Base-by-base conservation (phyloP, 1,140 invertebrate species). In the Lutraria rhynchaena region DNA sequence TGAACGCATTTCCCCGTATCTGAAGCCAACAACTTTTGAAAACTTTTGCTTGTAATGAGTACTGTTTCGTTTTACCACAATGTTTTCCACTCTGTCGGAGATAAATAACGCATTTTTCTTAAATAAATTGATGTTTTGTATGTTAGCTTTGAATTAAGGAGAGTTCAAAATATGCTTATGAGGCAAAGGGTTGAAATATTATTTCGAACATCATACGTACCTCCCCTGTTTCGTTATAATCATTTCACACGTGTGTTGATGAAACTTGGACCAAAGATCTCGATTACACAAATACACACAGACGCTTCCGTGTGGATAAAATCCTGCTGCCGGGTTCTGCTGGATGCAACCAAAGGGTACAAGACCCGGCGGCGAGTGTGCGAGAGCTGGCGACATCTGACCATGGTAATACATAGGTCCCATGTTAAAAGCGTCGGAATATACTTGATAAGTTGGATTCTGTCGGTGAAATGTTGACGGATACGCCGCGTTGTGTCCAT, bases 211-310 rank as follows among this genome's bases (percentile, higher is more conserved):
- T 41, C 5, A 7, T 41, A 85, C 96, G 96, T 95, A 99, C 98
- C 98, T 96, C 94, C 98, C 98, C 93, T 97, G 98, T 93, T 99
- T 99, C 83, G 98, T 99, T 94, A 99, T 99, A 93, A 99, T 98
- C 98, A 99, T 99, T 84, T 99, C 98, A 78, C 98, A 99, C 87
- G 97, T 97, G 75, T 99, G 95, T 91, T 98, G 97, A 93, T 99
- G 97, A 92, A 99, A 99, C 93, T 98, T 98, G 93, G 98, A 96
- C 98, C 98, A 99, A 74, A 99, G 94, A 89, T 99, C 98, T 76
- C 90, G 87, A 80, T 94, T 94, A 57, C 86, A 87, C 69, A 94
- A 84, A 37, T 92, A 89, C 3, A 93, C 91, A 57, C 84, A 88
- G 1, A 80, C 53, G 27, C 65, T 80, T 15, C 65, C 65, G 1